Evolutionary conservation across 2,888 invertebrate species (phyloP), one percentile per base, ranked within the genome.

Genomic region (Diplazon laetatorius): DNA sequence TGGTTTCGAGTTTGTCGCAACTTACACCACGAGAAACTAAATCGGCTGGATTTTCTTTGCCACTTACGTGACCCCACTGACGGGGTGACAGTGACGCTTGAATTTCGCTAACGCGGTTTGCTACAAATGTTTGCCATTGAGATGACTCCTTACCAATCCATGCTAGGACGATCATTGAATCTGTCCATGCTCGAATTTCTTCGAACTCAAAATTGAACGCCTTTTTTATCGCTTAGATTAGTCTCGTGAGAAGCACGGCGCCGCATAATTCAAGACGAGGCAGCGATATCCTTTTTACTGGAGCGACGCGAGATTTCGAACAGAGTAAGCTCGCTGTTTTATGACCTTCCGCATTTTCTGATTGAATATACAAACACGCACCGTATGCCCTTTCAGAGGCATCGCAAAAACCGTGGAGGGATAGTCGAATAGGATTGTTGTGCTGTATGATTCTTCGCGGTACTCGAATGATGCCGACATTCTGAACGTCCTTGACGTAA

Each of bases 41-140:
- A 16, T 55, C 55, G 14, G 55, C 55, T 1, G 30, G 55, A 55
- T 55, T 55, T 16, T 55, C 35, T n/a, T 14, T 16, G 16, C 55
- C 35, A 9, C 16, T 55, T 14, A 55, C 55, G 25, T 55, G 55
- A 12, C 16, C 4, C 55, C 16, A 55, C 14, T 30, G 35, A 14
- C 9, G 14, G 1, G 25, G 9, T 6, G 30, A 14, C 14, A 55
- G 6, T 9, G 35, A 12, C 16, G 6, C 9, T 6, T 16, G 6
- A 16, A 35, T 55, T 14, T 55, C 55, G 16, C 16, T 55, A 6
- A 55, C 35, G n/a, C 55, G 55, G 25, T 55, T 35, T 9, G 55
- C 14, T 14, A 55, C 35, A 16, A 55, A 35, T 16, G 16, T 6
- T 55, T 55, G n/a, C 55, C 55, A 55, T 25, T 14, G 52, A 0